These are phyloP conservation scores for Leptatherina wallacei DNA, from an alignment of 2,797 vertebrate species.

Conservation along the genomic window DNA sequence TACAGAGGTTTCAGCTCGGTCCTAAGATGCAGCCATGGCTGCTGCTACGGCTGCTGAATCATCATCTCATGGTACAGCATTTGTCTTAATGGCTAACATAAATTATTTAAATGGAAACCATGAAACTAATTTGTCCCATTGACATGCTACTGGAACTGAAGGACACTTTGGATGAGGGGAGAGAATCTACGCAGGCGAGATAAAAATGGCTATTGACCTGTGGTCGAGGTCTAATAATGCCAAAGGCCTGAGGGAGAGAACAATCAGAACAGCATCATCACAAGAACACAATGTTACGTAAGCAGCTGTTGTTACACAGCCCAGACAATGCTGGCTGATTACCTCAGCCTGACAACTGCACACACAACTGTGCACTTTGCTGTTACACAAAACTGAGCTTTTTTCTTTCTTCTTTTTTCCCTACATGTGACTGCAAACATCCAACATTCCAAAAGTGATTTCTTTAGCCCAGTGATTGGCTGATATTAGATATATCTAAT, in stretches of 20 bases:
- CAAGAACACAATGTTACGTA: slow-evolving; percentile 51
- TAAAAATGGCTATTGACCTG: slow-evolving; percentile 22
- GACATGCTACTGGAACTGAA: slow-evolving; percentile 6
- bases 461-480: neutral
- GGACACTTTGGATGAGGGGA: slow-evolving; percentile 25
- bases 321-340: slow-evolving; percentile 30
- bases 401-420: neutral
- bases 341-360: slow-evolving; percentile 24
- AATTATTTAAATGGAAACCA: slow-evolving; percentile 55
- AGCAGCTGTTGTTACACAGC: slow-evolving; percentile 55
- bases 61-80: slow-evolving; percentile 25
- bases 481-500: neutral
- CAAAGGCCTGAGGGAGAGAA: slow-evolving; percentile 21
- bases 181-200: slow-evolving; percentile 24
- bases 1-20: slow-evolving; percentile 28
- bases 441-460: neutral
- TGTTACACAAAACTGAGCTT: neutral
- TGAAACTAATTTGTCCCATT: slow-evolving; percentile 34
- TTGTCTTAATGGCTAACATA: slow-evolving; percentile 35
- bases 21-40: slow-evolving; percentile 9
- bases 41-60: slow-evolving; percentile 40
- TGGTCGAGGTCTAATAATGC: slow-evolving; percentile 37
- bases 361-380: neutral
- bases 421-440: neutral
- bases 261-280: slow-evolving; percentile 20